phyloP scores from a whole-genome alignment of 2,113 vertebrate species.

The Ictalurus punctatus region DNA sequence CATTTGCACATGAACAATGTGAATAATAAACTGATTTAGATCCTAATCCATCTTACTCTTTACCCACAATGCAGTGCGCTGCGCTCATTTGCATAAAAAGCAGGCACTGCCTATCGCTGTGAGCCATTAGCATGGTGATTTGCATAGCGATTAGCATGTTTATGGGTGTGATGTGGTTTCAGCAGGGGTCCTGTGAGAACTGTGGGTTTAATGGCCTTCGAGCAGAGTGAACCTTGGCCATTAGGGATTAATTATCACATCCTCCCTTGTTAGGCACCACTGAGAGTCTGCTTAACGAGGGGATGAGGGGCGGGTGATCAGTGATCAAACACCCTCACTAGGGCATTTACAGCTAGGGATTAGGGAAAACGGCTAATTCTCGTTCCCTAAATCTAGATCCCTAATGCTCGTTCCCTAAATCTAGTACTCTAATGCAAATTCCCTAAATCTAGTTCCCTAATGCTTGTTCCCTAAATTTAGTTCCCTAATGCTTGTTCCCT shows the following conservation, averaged over 20 bases:
- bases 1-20: slow-evolving; percentile 28
- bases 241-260: slow-evolving; percentile 41
- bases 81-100: slow-evolving; percentile 38
- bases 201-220: slow-evolving; percentile 33
- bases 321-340: background rate
- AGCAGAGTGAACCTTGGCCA: slow-evolving; percentile 9
- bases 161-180: slow-evolving; percentile 25
- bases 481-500: background rate
- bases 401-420: too few relatives aligned
- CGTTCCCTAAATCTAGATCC: background rate
- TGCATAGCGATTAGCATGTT: slow-evolving; percentile 35
- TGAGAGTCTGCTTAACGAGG: background rate
- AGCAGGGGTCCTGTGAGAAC: slow-evolving; percentile 19
- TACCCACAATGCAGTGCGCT: slow-evolving; percentile 36
- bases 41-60: slow-evolving; percentile 40
- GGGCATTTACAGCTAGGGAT: background rate
- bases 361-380: too few relatives aligned
- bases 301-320: background rate
- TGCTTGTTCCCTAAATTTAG: too few relatives aligned
- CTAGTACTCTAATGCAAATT: too few relatives aligned
- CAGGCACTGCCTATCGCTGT: slow-evolving; percentile 34
- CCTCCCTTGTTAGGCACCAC: slow-evolving; percentile 14
- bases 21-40: slow-evolving; percentile 40
- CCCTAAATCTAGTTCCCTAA: too few relatives aligned
- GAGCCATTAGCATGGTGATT: slow-evolving; percentile 29